Evolutionary conservation across 2,888 invertebrate genomes (phyloP).

Genomic region (Trachelus troglodyta): DNA sequence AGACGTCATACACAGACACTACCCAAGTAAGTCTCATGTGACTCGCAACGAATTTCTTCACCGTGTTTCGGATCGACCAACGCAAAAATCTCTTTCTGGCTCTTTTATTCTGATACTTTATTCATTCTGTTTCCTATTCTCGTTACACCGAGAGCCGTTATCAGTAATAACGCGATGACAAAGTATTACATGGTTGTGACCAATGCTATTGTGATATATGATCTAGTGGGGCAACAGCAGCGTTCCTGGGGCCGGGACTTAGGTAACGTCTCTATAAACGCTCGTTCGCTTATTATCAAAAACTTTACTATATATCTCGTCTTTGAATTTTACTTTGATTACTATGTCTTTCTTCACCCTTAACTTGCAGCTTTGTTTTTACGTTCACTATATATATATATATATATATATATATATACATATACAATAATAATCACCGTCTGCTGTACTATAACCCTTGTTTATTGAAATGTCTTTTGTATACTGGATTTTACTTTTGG

Average conservation of each 20-base stretch:
- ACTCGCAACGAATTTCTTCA: slow-evolving; percentile 34
- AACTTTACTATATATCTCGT: slow-evolving; percentile 29
- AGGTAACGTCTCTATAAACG: slow-evolving; percentile 68
- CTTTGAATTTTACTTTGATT: slow-evolving; percentile 21
- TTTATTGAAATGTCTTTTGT: not conserved
- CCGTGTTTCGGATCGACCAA: slow-evolving; percentile 28
- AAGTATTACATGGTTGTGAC: slow-evolving; percentile 60
- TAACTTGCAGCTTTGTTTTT: slow-evolving; percentile 3
- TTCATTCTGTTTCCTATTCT: not conserved
- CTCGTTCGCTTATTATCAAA: slow-evolving; percentile 61
- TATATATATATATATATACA: slow-evolving; percentile 4
- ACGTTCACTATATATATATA: slow-evolving; percentile 5
- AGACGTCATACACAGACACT: not conserved
- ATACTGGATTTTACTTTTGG: slow-evolving; percentile 6
- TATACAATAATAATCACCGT: not conserved
- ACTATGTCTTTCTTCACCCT: slow-evolving; percentile 17
- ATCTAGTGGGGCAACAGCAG: slow-evolving; percentile 73
- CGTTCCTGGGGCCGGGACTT: slow-evolving; percentile 74
- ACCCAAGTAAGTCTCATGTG: slow-evolving; percentile 28
- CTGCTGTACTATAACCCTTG: not conserved
- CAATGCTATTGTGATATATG: slow-evolving; percentile 64
- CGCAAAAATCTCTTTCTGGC: slow-evolving; percentile 20
- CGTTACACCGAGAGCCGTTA: not conserved
- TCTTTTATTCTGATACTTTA: not conserved
- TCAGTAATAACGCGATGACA: not conserved